Evolutionary conservation across 2,888 invertebrate species (phyloP).

Genomic region (Melanophora roralis): DNA sequence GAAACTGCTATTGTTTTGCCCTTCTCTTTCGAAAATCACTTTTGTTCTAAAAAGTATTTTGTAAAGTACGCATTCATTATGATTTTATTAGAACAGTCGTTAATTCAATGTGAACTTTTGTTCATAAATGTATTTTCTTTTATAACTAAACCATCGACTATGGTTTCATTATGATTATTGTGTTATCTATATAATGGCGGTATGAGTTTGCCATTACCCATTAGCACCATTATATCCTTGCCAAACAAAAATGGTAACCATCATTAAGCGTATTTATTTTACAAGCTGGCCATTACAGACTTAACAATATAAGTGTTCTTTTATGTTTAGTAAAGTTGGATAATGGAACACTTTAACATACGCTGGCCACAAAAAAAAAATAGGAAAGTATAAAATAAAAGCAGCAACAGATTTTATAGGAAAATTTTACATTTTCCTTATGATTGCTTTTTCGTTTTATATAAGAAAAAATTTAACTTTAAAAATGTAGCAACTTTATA

Average conservation of each 20-base stretch:
- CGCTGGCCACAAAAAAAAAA: too few relatives aligned
- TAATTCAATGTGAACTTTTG: conserved; percentile 29
- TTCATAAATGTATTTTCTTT: neutral
- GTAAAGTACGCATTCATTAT: conserved; percentile 39
- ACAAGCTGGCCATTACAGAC: conserved; percentile 47
- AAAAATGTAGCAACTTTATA: neutral
- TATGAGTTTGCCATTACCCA: neutral
- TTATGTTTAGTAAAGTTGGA: neutral
- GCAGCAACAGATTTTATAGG: conserved; percentile 23
- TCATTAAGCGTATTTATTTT: conserved; percentile 46
- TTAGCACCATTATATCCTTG: neutral
- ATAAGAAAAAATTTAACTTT: neutral
- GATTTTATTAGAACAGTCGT: conserved; percentile 44
- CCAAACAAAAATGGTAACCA: neutral
- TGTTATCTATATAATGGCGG: neutral
- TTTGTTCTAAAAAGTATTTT: conserved; percentile 4
- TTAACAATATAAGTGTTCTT: conserved; percentile 39
- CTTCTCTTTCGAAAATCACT: neutral
- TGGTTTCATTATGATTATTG: conserved; percentile 11
- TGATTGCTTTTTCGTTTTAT: conserved; percentile 13
- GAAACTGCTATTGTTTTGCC: neutral
- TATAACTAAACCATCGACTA: conserved; percentile 29
- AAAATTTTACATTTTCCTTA: conserved; percentile 43
- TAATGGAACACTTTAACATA: neutral
- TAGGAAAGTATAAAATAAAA: neutral